Percentiles rank a stretch among this genome's conserved stretches.
These are phyloP conservation scores for Micrastur ruficollis DNA, from an alignment of 2,797 vertebrate species.

Conservation along the genomic window DNA sequence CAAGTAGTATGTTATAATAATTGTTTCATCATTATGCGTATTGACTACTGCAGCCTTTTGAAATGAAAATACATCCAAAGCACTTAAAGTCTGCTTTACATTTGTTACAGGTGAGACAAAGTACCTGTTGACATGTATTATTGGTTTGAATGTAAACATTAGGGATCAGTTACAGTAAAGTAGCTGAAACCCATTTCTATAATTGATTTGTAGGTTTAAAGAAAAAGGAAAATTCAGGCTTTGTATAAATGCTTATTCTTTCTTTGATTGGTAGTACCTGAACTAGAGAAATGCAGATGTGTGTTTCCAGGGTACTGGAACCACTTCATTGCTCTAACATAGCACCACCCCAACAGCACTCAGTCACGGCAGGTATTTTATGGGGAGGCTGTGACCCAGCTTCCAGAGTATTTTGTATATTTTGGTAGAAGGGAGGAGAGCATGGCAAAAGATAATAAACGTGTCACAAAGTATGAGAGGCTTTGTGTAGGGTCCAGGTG, in stretches of 20 bases:
- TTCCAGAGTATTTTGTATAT: background rate
- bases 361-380: fast-evolving
- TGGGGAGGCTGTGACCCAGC: background rate
- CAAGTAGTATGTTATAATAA: background rate
- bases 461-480: no score
- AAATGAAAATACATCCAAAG: background rate
- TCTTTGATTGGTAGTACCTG: background rate
- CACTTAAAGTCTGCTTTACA: background rate
- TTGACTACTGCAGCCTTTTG: background rate
- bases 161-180: background rate
- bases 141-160: background rate
- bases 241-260: background rate
- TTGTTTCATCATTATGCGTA: background rate
- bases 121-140: background rate
- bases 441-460: fast-evolving
- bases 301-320: background rate
- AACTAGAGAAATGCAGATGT: background rate
- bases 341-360: background rate
- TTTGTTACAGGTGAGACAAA: background rate
- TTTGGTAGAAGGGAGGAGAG: background rate
- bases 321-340: background rate
- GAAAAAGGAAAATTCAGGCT: background rate
- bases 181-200: background rate
- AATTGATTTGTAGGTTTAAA: background rate
- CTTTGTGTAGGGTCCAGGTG: background rate